Evolutionary conservation across 1,140 invertebrate genomes (phyloP), one percentile per base, ranked within the genome.

Genomic region (Caerostris darwini): DNA sequence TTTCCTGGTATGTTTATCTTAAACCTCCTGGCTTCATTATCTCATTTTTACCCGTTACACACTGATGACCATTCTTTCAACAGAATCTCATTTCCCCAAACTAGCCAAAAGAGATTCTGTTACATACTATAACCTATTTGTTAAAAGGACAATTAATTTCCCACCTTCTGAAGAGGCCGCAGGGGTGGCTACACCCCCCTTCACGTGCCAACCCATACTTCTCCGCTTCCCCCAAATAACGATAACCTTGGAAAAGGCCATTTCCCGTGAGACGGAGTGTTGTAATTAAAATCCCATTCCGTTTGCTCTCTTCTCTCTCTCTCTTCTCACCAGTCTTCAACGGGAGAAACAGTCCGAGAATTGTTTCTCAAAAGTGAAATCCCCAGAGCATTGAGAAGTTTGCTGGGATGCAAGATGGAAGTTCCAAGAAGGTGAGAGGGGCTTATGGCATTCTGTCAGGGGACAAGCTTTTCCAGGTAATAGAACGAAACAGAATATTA

Each of bases 231-330:
- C n/a, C 56, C 64, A 58, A 14, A 50, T 61, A 64, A 87, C 10
- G 85, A 34, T 64, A 87, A 61, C 85, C 85, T 61, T 64, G 85
- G 58, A 64, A 77, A 87, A 87, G 85, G 59, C 58, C 58, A 50
- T 87, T 87, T 50, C 85, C 58, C 59, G 7, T 53, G 56, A 58
- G 85, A 64, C 58, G 4, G 34, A 5, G 58, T 61, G 14, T 57
- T 61, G 85, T 87, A 87, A 87, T 87, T 87, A 87, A 87, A 64
- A 87, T 61, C 85, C 85, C 59, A 87, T 87, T 61, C 85, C 61
- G 7, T 17, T 77, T 77, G 34, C 34, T 34, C 34, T 34, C 34
- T 34, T 34, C 34, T 34, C 34, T 34, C 34, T 34, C 34, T 34
- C 34, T 34, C 34, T 34, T 34, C 34, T 34, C 34, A 34, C 2